Evolutionary conservation across 2,888 invertebrate genomes (phyloP).

Genomic region (Caenorhabditis japonica): DNA sequence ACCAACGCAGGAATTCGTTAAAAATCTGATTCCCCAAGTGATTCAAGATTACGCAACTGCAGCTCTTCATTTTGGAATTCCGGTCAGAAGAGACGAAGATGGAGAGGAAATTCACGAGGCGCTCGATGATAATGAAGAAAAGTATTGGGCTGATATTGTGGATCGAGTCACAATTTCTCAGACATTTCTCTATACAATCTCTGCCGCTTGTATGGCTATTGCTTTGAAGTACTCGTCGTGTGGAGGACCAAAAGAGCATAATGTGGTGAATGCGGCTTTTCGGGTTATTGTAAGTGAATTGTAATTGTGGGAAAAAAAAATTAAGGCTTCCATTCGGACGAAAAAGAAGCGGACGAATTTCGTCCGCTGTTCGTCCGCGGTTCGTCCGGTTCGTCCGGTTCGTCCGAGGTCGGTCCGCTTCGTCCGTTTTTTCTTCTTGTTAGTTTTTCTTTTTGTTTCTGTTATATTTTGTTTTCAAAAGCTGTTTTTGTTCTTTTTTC

Average conservation of each 20-base stretch:
- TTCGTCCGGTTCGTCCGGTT: too few relatives aligned
- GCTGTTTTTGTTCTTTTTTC: too few relatives aligned
- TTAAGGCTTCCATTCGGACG: too few relatives aligned
- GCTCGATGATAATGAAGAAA: conserved; percentile 43
- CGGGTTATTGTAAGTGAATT: conserved; percentile 19
- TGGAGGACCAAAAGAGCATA: conserved; percentile 18
- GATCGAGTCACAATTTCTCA: conserved; percentile 66
- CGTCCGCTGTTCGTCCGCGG: too few relatives aligned
- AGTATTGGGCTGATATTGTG: conserved; percentile 61
- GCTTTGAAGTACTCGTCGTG: conserved; percentile 95
- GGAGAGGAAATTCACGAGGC: conserved; percentile 21
- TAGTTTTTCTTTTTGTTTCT: too few relatives aligned
- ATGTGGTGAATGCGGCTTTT: conserved; percentile 8
- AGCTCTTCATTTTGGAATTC: conserved; percentile 36
- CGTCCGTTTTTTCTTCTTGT: too few relatives aligned
- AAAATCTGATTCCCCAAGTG: conserved; percentile 52
- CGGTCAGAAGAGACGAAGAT: conserved; percentile 23
- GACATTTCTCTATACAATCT: conserved; percentile 94
- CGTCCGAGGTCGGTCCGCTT: too few relatives aligned
- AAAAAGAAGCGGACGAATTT: too few relatives aligned
- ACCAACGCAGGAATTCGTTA: conserved; percentile 59
- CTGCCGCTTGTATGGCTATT: conserved; percentile 93
- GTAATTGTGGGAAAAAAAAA: not conserved
- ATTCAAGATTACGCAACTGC: conserved; percentile 21
- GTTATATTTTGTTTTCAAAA: too few relatives aligned